Base-by-base conservation (phyloP, 2,113 vertebrate genomes). In the Pomatorhinus ruficollis region DNA sequence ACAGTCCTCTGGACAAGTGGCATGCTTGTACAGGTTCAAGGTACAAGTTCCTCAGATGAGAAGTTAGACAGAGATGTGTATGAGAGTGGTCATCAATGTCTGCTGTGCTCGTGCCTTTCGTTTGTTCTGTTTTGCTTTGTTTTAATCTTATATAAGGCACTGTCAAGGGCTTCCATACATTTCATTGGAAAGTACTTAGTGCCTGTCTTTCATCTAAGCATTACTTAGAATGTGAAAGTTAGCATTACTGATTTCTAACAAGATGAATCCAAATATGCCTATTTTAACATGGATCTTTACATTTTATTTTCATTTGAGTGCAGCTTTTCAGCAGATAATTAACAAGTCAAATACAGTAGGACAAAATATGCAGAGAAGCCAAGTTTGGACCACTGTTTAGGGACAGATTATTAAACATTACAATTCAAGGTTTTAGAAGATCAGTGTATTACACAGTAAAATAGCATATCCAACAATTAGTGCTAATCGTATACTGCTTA, bases 341-440 rank as follows among this genome's bases (percentile, higher is more conserved):
- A 90, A 57, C 50, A 94, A 90, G 33, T 86, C 64, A 63, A 70
- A 70, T 78, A 45, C 1, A 0, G 11, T 76, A 59, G 77, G 47
- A 40, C 66, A 69, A 72, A 91, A 59, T 54, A 42, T 40, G 47
- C 9, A 5, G 40, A 91, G 63, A 77, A 77, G 37, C 40, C 1
- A 42, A 94, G 42, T 89, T 96, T 54, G 93, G 70, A 76, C 37
- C 2, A 0, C 68, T 77, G 59, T 88, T 94, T 59, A 91, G 50
- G 78, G 78, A 83, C 50, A 93, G 89, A 91, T 87, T 93, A 90
- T 87, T 85, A 89, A 91, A 93, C 84, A 88, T 91, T 87, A 54
- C 59, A 72, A 17, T 61, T 71, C 52, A 57, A 85, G 44, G 49
- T 82, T 97, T 93, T 89, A 85, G 91, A 87, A 83, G 65, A 95